Conservation (phyloP, 30 jellyfish, hydroid and myxozoan genomes). For the Aurelia sp. region DNA sequence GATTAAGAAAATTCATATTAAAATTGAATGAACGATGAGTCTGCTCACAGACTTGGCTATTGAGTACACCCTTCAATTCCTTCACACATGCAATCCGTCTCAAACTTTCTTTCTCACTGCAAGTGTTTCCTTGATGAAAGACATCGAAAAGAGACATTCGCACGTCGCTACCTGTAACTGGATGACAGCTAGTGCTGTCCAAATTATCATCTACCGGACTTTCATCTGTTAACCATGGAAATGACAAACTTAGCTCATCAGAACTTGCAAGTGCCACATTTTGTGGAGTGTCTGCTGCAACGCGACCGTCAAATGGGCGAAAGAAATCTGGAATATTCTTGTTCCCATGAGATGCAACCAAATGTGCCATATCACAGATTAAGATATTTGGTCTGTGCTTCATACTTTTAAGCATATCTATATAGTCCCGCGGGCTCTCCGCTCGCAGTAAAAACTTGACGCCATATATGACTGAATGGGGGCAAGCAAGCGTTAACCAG, state of each 20-base stretch:
- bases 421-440: conserved; percentile 63
- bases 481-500: conserved; percentile 49
- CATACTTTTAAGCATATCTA: conserved; percentile 40
- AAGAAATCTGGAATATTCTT: conserved; percentile 21
- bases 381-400: conserved; percentile 39
- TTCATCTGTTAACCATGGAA: conserved; percentile 46
- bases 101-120: conserved; percentile 43
- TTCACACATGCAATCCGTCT: conserved; percentile 46
- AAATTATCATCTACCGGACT: not conserved
- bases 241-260: conserved; percentile 25
- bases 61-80: conserved; percentile 49
- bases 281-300: conserved; percentile 29
- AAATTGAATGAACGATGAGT: conserved; percentile 38
- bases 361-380: conserved; percentile 54
- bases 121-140: conserved; percentile 38
- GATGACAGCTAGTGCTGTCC: conserved; percentile 28
- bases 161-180: conserved; percentile 43
- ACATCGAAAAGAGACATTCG: conserved; percentile 66
- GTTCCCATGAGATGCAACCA: conserved; percentile 56
- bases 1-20: conserved; percentile 26
- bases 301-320: conserved; percentile 53
- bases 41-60: conserved; percentile 71
- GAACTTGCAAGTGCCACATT: conserved; percentile 42
- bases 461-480: conserved; percentile 58
- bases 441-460: conserved; percentile 51